Evolutionary conservation across 2,797 vertebrate genomes (phyloP).

Genomic region (Diceros bicornis): DNA sequence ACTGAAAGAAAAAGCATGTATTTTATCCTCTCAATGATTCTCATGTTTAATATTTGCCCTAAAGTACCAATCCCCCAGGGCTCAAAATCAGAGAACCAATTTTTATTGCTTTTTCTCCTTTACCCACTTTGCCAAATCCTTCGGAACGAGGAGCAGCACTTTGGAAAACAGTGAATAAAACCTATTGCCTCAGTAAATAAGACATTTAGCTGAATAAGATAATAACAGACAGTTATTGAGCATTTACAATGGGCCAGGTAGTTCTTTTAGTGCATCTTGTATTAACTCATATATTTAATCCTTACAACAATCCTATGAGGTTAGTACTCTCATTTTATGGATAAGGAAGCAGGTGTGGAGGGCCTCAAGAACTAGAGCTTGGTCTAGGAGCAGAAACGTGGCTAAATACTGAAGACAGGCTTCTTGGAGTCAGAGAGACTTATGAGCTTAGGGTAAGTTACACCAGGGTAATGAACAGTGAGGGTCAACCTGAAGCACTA

Average conservation of each 20-base stretch:
- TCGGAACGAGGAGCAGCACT: slow-evolving; percentile 17
- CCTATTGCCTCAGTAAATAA: background rate
- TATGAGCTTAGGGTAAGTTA: background rate
- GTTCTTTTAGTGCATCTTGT: background rate
- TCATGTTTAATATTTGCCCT: slow-evolving; percentile 12
- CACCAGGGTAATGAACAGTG: background rate
- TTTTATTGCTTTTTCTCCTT: background rate
- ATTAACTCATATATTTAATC: background rate
- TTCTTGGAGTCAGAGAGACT: background rate
- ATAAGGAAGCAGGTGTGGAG: background rate
- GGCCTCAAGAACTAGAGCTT: background rate
- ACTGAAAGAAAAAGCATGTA: slow-evolving; percentile 26
- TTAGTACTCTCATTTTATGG: background rate
- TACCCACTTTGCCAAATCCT: background rate
- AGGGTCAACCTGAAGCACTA: background rate
- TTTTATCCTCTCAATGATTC: background rate
- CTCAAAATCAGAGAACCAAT: background rate
- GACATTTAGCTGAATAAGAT: background rate
- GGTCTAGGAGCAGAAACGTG: background rate
- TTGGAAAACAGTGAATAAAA: background rate
- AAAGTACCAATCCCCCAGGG: background rate
- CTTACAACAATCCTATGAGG: background rate
- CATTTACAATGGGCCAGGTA: background rate
- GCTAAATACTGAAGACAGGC: background rate
- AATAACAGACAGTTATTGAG: background rate